These are phyloP conservation scores for Leptodactylus fuscus DNA, from an alignment of 2,113 vertebrate genomes.

Conservation along the genomic window DNA sequence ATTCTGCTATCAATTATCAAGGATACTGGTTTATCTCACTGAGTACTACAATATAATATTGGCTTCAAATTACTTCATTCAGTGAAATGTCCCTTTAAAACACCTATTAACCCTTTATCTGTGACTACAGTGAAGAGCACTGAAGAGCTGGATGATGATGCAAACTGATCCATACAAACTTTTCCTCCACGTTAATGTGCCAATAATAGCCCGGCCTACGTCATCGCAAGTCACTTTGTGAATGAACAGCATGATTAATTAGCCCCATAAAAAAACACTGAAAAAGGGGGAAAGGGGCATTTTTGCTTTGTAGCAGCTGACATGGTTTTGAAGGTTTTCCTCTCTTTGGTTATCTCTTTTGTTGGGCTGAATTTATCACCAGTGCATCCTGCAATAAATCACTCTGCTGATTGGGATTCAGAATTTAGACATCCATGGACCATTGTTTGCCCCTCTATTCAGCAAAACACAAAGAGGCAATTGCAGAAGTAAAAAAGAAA, in stretches of 20 bases:
- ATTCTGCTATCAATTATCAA: no score
- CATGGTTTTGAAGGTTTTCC: constrained; percentile 62
- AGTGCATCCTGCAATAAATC: constrained; percentile 67
- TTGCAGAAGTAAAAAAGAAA: constrained; percentile 39
- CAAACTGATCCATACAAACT: constrained; percentile 19
- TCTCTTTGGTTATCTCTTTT: constrained; percentile 68
- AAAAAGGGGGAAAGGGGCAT: constrained; percentile 64
- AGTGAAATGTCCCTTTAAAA: neutral
- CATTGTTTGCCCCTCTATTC: constrained; percentile 59
- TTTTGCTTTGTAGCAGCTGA: constrained; percentile 64
- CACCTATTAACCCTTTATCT: neutral
- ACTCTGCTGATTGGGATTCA: neutral
- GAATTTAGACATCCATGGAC: constrained; percentile 37
- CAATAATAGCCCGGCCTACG: constrained; percentile 46
- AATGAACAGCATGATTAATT: constrained; percentile 52
- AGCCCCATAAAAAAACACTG: constrained; percentile 59
- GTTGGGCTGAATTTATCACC: constrained; percentile 67
- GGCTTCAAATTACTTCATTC: neutral
- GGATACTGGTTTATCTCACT: neutral
- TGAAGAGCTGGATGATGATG: constrained; percentile 2
- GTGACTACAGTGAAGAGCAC: neutral
- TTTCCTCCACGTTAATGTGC: constrained; percentile 1
- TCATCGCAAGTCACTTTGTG: constrained; percentile 42
- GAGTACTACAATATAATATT: neutral
- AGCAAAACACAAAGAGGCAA: constrained; percentile 52